Conservation (phyloP, 1,140 invertebrate genomes). For the Cydia strobilella region DNA sequence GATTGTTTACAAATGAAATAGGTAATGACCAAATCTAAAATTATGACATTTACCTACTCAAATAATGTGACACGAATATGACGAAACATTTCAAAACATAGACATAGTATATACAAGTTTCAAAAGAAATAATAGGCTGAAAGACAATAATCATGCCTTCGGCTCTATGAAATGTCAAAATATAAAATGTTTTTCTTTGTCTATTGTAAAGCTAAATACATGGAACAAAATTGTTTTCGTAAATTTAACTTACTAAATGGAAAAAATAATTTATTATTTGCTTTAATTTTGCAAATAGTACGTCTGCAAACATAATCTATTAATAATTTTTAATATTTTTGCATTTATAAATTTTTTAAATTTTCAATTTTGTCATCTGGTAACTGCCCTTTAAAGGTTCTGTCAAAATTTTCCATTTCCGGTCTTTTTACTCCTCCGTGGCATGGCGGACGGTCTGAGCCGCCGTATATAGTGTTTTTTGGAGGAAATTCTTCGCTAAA, state of each 20-base stretch:
- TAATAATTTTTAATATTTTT: background rate
- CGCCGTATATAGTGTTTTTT: slow-evolving; percentile 74
- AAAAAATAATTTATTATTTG: background rate
- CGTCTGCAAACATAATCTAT: background rate
- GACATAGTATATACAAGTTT: too few species aligned
- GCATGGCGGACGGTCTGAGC: slow-evolving; percentile 79
- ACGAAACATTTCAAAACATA: too few species aligned
- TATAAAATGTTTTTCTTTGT: background rate
- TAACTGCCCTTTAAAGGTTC: slow-evolving; percentile 52
- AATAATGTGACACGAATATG: too few species aligned
- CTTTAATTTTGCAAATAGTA: background rate
- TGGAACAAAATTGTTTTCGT: background rate
- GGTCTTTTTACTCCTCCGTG: slow-evolving; percentile 79
- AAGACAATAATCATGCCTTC: background rate
- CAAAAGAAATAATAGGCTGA: too few species aligned
- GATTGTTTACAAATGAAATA: background rate
- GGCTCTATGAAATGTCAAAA: background rate
- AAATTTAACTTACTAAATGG: slow-evolving; percentile 34
- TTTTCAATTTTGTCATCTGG: slow-evolving; percentile 48
- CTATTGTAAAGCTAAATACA: slow-evolving; percentile 30
- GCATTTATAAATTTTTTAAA: background rate
- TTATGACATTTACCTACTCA: too few species aligned
- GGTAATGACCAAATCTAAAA: background rate
- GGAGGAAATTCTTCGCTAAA: slow-evolving; percentile 74
- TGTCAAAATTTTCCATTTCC: slow-evolving; percentile 68